Evolutionary conservation across 2,113 vertebrate species (phyloP), one percentile per base, ranked within the genome.

Genomic region (Anolis carolinensis): DNA sequence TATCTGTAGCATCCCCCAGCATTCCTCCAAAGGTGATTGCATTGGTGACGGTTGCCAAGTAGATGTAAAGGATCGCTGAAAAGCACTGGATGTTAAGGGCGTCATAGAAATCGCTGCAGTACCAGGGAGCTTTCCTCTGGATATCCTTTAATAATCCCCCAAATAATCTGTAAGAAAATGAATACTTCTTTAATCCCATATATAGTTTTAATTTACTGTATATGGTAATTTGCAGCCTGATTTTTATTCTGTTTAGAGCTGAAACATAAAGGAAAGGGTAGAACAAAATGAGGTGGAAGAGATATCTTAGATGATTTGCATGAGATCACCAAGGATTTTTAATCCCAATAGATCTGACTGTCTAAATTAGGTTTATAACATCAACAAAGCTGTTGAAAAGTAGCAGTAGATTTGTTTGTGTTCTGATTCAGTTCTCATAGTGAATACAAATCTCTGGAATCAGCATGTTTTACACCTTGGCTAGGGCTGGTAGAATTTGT

Each of bases 21-120:
- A 97, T 95, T 63, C 96, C 97, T 63, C 97, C 97, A 0, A 97
- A 97, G 81, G 96, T 97, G 86, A 97, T 97, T 82, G 96, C 95
- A 0, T 97, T 97, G 83, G 97, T 97, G 88, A 95, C 86, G 0
- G 96, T 97, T 0, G 93, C 97, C 93, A 97, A 88, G 87, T 97
- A 97, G 91, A 97, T 97, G 91, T 97, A 97, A 81, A 97, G 95
- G 72, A 97, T 93, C 0, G 96, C 91, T 0, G 97, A 96, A 63
- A 97, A 82, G 89, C 96, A 97, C 93, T 97, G 97, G 2, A 94
- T 92, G 89, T 96, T 95, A 89, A 97, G 92, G 76, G 93, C 97
- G 0, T 97, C 96, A 0, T 88, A 95, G 91, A 96, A 97, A 83
- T 97, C 96, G 0, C 96, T 97, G 87, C 90, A 1, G 0, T 97